Percentiles rank a stretch among this genome's conserved stretches.
Evolutionary conservation across 1,140 invertebrate species (phyloP).

Genomic region (Solenopsis invicta): DNA sequence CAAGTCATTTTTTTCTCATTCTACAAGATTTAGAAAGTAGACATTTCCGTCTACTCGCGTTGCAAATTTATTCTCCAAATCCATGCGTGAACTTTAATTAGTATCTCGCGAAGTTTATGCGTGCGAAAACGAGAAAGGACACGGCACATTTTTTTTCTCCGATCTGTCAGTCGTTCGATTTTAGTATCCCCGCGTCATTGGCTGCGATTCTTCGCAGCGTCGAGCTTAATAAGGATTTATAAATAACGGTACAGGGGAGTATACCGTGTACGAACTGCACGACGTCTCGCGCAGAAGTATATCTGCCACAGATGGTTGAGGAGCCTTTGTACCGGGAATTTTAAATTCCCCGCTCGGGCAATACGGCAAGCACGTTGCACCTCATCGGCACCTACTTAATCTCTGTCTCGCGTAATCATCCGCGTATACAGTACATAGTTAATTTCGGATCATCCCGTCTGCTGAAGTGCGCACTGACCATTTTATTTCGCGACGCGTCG

Average conservation of each 20-base stretch:
- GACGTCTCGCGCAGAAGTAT: constrained; percentile 40
- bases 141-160: neutral
- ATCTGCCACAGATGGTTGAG: constrained; percentile 59
- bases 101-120: neutral
- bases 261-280: constrained; percentile 24
- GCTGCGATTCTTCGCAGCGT: neutral
- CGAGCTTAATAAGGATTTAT: constrained; percentile 53
- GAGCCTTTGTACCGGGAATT: constrained; percentile 54
- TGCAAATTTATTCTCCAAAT: neutral
- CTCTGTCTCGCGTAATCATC: constrained; percentile 51
- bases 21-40: no score
- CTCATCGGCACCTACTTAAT: constrained; percentile 56
- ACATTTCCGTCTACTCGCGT: no score
- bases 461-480: constrained; percentile 28
- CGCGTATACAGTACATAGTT: neutral
- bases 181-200: constrained; percentile 19
- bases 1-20: no score
- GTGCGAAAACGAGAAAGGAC: neutral
- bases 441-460: constrained; percentile 47
- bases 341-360: constrained; percentile 6
- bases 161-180: constrained; percentile 2
- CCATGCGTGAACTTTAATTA: neutral
- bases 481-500: constrained; percentile 37
- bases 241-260: constrained; percentile 51
- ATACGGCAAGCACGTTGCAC: constrained; percentile 18